Evolutionary conservation across 2,113 vertebrate genomes (phyloP), one percentile per base, ranked within the genome.

Genomic region (Telmatochromis sp.): DNA sequence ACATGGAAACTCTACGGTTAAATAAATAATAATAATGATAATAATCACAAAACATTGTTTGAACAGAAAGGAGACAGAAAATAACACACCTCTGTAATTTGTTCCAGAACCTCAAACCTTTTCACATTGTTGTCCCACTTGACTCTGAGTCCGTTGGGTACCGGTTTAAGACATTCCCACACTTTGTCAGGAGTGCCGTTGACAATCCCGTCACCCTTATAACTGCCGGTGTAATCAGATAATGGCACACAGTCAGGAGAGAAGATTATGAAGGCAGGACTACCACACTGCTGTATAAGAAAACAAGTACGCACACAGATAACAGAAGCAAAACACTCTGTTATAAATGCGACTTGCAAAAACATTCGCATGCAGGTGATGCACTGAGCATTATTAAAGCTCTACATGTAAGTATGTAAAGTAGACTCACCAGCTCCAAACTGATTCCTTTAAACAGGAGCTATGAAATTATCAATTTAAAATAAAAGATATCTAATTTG

Each of bases 51-150:
- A 71, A 40, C 7, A 23, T 42, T 71, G 0, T 71, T 40, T 71
- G 63, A 71, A 23, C 63, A 71, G 35, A 71, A 71, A 68, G 35
- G 11, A 68, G 63, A 71, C n/a, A 40, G 13, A 23, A 68, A 71
- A 1, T 6, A 23, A 80, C 97, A 95, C 90, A 99, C 98, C 63
- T 98, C 94, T 2, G 90, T 96, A 83, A 99, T 58, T 78, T 91
- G 90, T 85, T 99, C 96, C 60, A 99, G 19, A 3, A 99, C 92
- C 91, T 97, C 96, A 33, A 98, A 97, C 63, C 92, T 95, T 51
- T 97, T 97, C 55, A 99, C 97, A 2, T 98, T 99, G 79, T 96
- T 96, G 93, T 99, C 99, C 99, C 99, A 99, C 83, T 97, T 96
- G 33, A 97, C 97, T 50, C 99, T 89, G 4, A 95, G 94, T 13